Evolutionary conservation across 2,888 invertebrate species (phyloP).

Genomic region (Cordilura impudica): DNA sequence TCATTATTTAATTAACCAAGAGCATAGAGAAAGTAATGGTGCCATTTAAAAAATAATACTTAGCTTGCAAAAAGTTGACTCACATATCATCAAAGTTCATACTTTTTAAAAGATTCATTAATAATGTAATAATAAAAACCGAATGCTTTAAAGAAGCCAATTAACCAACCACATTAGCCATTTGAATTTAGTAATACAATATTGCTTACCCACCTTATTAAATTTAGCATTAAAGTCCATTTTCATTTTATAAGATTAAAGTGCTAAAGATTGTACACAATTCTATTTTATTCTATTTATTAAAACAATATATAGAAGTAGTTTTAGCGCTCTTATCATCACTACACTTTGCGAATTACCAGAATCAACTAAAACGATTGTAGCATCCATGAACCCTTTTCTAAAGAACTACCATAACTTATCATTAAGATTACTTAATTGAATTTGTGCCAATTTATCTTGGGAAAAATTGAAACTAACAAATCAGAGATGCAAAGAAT

Average conservation of each 20-base stretch:
- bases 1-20: too few species aligned
- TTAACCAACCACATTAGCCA: neutral
- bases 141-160: too few species aligned
- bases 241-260: neutral
- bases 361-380: constrained; percentile 41
- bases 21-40: too few species aligned
- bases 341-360: neutral
- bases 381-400: neutral
- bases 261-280: neutral
- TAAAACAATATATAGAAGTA: neutral
- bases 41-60: too few species aligned
- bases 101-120: too few species aligned
- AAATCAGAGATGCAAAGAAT: neutral
- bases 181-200: neutral
- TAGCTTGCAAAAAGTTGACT: too few species aligned
- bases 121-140: too few species aligned
- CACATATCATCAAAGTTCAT: too few species aligned
- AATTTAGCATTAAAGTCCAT: constrained; percentile 43
- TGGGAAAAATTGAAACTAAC: neutral
- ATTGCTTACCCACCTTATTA: constrained; percentile 40
- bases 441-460: constrained; percentile 55
- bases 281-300: too few species aligned
- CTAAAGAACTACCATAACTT: constrained; percentile 11
- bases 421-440: constrained; percentile 49
- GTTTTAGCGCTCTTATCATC: neutral